Evolutionary conservation across 1,140 invertebrate genomes (phyloP), one percentile per base, ranked within the genome.

Genomic region (Argopecten irradians): DNA sequence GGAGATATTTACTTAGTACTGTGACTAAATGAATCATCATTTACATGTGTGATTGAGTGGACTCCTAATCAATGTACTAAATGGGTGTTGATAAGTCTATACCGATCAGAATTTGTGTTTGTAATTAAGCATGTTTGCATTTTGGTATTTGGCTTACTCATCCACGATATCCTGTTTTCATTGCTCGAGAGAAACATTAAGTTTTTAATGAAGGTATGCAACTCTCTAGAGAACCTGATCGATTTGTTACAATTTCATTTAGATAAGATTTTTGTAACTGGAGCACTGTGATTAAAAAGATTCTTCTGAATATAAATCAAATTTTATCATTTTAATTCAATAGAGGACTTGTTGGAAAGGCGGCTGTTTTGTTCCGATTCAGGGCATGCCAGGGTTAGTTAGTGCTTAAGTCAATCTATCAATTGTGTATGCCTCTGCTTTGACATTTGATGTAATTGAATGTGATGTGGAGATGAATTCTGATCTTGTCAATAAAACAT

Each of bases 221-320:
- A n/a, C 55, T 71, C 55, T 71, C 55, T n/a, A 28, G 55, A 71
- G 55, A 71, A 71, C 16, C 55, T 71, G 55, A 71, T 71, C 55
- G 55, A 71, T 71, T 71, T 71, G 55, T 71, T 28, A n/a, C 55
- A 71, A 71, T 71, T 71, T 71, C 55, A 71, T 71, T 71, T 71
- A 71, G 55, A 71, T 71, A 71, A 71, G 55, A 71, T 71, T 71
- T 71, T 71, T 71, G 55, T 71, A 28, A 71, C 55, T 71, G 55
- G 43, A 71, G 55, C n/a, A n/a, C 55, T 71, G n/a, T 71, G 55
- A 71, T 71, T 71, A 71, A 71, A 71, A 71, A 71, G 55, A 71
- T 11, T 8, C 55, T 71, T 16, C n/a, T 71, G 55, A 71, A 71
- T 5, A n/a, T n/a, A 71, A 71, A 71, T 71, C 55, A 71, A 71